Conservation (phyloP, 2,797 vertebrate genomes). For the Sphaeramia orbicularis region DNA sequence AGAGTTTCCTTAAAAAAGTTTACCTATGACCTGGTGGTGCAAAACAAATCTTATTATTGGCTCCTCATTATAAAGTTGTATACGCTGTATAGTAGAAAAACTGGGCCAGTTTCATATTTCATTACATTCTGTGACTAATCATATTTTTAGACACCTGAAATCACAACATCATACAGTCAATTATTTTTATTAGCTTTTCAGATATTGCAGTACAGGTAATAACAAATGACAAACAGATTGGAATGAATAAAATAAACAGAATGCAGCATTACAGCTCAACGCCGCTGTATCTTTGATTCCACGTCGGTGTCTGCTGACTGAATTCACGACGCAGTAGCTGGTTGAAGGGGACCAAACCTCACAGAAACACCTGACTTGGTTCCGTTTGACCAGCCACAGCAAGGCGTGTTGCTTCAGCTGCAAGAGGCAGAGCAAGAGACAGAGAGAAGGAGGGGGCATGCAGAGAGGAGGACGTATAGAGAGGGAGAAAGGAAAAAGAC, state of each 20-base stretch:
- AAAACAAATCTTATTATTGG: too few relatives aligned
- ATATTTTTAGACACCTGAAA: conserved; percentile 1
- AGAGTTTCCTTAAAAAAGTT: too few relatives aligned
- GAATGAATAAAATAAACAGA: not conserved
- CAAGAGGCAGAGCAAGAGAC: conserved; percentile 51
- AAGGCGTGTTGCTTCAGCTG: conserved; percentile 88
- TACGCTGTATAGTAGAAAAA: too few relatives aligned
- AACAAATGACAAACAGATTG: not conserved
- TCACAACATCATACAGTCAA: not conserved
- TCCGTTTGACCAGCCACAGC: conserved; percentile 99
- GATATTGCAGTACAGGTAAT: conserved; percentile 1
- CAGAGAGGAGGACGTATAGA: not conserved
- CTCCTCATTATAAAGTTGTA: too few relatives aligned
- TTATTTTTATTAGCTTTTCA: conserved; percentile 11
- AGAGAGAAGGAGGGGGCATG: conserved; percentile 7
- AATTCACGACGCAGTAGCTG: conserved; percentile 96
- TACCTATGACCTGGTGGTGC: too few relatives aligned
- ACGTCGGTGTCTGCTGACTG: conserved; percentile 76
- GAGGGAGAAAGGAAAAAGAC: not conserved
- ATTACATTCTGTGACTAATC: too few relatives aligned
- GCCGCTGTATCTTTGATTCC: conserved; percentile 52
- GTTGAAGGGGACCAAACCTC: conserved; percentile 99
- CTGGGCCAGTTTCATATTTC: too few relatives aligned
- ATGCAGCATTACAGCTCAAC: conserved; percentile 33
- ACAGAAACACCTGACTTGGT: conserved; percentile 98